Evolutionary conservation across 2,113 vertebrate species (phyloP), one percentile per base, ranked within the genome.

Genomic region (Herpetotheres cachinnans): DNA sequence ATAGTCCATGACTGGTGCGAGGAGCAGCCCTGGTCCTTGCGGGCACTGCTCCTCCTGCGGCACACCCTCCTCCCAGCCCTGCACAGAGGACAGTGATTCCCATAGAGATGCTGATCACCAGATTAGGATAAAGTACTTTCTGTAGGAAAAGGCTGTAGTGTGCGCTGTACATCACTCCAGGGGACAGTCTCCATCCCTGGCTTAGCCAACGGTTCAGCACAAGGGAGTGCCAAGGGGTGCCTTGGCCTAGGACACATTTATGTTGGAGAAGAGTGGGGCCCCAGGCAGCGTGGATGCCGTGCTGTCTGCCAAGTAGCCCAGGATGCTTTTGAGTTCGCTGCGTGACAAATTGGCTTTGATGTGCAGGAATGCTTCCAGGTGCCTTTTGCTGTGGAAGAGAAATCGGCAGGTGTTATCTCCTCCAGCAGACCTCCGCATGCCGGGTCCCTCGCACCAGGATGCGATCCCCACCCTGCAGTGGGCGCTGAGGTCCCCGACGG

Each of bases 351-450:
- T 98, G 11, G 78, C 93, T 96, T 99, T 99, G 95, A 99, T 98
- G 91, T 98, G 88, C 92, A 99, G 96, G 92, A 99, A 97, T 0
- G 98, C 98, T 14, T 94, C 96, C 84, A 99, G 77, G n/a, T 99
- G 99, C 40, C 58, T 96, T 50, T 98, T 98, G 89, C 99, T 99
- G 98, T n/a, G 55, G 79, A 77, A n/a, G 21, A 95, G 47, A 91
- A 90, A 93, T 0, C 0, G 36, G 20, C 25, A 85, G 62, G 14
- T 54, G 61, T 96, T 82, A 96, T 11, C 50, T 79, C 10, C 42
- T 42, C n/a, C 11, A 0, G 4, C 13, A 50, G 63, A 86, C 32
- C 25, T 55, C 9, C 1, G 4, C 3, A 1, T 13, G 20, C 25
- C 1, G 3, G 19, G n/a, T 50, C 30, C 47, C 63, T 3, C 20